Evolutionary conservation across 2,797 vertebrate species (phyloP).

Genomic region (Hyperoplus immaculatus): DNA sequence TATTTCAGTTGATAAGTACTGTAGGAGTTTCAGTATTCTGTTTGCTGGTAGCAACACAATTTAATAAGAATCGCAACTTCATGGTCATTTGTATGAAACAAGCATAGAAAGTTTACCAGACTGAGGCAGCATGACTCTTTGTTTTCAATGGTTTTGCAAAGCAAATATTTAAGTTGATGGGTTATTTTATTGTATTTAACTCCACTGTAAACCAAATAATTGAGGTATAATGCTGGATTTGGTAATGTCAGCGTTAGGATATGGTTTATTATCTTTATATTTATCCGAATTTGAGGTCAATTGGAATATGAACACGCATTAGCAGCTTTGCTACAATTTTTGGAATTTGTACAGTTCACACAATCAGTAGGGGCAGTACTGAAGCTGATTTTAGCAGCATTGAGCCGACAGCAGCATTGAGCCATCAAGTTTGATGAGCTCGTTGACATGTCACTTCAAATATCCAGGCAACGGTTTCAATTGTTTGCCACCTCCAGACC

Average conservation of each 20-base stretch:
- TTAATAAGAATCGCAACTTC: not conserved
- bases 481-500: slow-evolving; percentile 36
- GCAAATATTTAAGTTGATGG: not conserved
- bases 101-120: slow-evolving; percentile 25
- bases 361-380: slow-evolving; percentile 6
- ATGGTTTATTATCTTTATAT: not conserved
- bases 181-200: not conserved
- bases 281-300: not conserved
- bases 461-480: slow-evolving; percentile 50
- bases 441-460: slow-evolving; percentile 50
- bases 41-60: slow-evolving; percentile 3
- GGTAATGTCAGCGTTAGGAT: not conserved
- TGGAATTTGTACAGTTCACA: not conserved
- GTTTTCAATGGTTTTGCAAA: not conserved
- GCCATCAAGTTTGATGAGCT: slow-evolving; percentile 23
- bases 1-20: slow-evolving; percentile 18
- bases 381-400: not conserved
- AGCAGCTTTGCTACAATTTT: not conserved
- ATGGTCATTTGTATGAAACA: slow-evolving; percentile 1
- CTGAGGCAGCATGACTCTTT: slow-evolving; percentile 29
- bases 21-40: not conserved
- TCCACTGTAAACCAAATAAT: not conserved
- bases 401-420: not conserved
- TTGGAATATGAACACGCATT: not conserved
- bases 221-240: not conserved